Evolutionary conservation across 1,140 invertebrate genomes (phyloP).

Genomic region (Oncopeltus fasciatus): DNA sequence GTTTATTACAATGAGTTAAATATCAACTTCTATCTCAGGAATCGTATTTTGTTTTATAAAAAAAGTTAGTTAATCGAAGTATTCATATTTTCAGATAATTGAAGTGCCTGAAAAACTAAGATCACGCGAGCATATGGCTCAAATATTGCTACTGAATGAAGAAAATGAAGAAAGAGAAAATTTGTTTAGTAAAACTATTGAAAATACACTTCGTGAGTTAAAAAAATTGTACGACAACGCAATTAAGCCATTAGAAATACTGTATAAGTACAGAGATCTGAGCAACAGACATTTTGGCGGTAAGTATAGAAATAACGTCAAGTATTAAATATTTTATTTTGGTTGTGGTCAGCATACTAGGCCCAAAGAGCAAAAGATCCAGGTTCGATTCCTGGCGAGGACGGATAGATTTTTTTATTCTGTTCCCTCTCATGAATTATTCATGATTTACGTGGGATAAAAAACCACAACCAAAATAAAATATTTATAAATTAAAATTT

Average conservation of each 20-base stretch:
- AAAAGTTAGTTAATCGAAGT: background rate
- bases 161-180: conserved; percentile 55
- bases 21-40: background rate
- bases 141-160: conserved; percentile 63
- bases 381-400: too few relatives aligned
- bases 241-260: conserved; percentile 74
- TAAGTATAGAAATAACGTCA: too few relatives aligned
- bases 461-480: too few relatives aligned
- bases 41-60: background rate
- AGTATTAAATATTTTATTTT: too few relatives aligned
- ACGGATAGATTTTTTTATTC: too few relatives aligned
- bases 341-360: too few relatives aligned
- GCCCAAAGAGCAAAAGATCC: too few relatives aligned
- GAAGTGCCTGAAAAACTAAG: conserved; percentile 61
- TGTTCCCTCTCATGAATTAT: too few relatives aligned
- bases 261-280: conserved; percentile 83
- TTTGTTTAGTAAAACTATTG: conserved; percentile 53
- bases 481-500: too few relatives aligned
- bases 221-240: conserved; percentile 76
- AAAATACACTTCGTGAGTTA: conserved; percentile 66
- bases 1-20: background rate
- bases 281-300: conserved; percentile 81
- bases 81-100: conserved; percentile 48
- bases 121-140: conserved; percentile 62
- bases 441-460: too few relatives aligned